Percentiles rank a stretch among this genome's conserved stretches.
Evolutionary conservation across 2,797 vertebrate species (phyloP).

Genomic region (Catamblyrhynchus diadema): DNA sequence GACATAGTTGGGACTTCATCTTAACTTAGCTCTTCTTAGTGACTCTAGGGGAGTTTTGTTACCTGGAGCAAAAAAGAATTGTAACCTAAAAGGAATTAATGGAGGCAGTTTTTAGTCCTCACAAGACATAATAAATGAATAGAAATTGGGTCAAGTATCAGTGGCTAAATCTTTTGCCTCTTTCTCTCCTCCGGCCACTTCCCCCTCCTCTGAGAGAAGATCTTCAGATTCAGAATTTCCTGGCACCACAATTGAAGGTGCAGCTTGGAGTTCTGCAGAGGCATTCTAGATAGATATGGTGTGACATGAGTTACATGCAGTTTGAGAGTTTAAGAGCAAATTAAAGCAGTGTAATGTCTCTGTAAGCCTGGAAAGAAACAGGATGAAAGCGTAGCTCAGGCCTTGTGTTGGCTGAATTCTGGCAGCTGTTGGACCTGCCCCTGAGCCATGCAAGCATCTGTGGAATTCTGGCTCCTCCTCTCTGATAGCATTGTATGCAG

Average conservation of each 20-base stretch:
- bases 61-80: not conserved
- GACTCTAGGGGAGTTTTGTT: not conserved
- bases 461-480: not conserved
- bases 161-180: not conserved
- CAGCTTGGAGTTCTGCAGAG: not conserved
- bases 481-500: not conserved
- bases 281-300: not conserved
- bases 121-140: not conserved
- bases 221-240: not conserved
- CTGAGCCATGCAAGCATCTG: not conserved
- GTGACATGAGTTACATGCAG: not conserved
- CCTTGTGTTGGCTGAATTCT: not conserved
- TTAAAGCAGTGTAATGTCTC: not conserved
- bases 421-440: not conserved
- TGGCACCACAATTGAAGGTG: not conserved
- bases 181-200: not conserved
- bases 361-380: not conserved
- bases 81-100: not conserved
- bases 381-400: not conserved
- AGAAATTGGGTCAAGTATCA: not conserved
- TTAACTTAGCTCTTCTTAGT: not conserved
- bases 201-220: not conserved
- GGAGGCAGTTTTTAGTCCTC: not conserved
- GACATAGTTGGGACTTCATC: not conserved
- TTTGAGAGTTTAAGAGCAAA: not conserved